phyloP scores from a whole-genome alignment of 2,797 vertebrate genomes.

The Myotis daubentonii region DNA sequence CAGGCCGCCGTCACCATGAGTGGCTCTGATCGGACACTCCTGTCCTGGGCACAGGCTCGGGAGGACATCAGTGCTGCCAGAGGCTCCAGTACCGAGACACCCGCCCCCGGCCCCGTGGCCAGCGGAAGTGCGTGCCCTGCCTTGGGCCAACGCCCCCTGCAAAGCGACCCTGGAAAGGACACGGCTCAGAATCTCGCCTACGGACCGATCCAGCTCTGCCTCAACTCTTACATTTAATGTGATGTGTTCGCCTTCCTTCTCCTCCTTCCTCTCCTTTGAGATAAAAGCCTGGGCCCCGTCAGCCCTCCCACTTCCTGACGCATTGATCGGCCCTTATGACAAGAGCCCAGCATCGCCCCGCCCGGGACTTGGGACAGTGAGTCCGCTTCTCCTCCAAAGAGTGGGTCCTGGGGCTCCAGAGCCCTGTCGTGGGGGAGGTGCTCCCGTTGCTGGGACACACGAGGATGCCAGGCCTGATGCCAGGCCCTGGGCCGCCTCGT shows the following conservation, averaged over 20 bases:
- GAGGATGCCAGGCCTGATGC: background rate
- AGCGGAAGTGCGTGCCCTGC: fast-evolving
- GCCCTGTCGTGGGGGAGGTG: background rate
- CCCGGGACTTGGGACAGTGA: conserved; percentile 61
- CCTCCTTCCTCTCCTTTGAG: background rate
- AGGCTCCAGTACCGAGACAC: no score
- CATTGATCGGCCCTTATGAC: background rate
- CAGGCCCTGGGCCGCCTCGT: background rate
- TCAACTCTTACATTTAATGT: background rate
- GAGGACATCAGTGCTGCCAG: fast-evolving
- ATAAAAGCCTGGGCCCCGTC: background rate
- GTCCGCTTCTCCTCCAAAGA: conserved; percentile 29
- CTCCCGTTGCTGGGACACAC: background rate
- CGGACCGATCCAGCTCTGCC: background rate
- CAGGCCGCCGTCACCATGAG: fast-evolving
- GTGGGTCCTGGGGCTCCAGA: conserved; percentile 32
- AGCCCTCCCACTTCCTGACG: conserved; percentile 40
- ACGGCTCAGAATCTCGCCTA: fast-evolving
- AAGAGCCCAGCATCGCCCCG: background rate
- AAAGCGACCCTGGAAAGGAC: background rate
- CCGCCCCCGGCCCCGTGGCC: fast-evolving
- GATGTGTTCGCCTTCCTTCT: fast-evolving
- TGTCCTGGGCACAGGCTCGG: background rate
- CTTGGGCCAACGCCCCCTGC: fast-evolving
- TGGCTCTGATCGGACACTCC: background rate